phyloP scores from a whole-genome alignment of 1,140 invertebrate genomes.

The Wiebesia pumilae region DNA sequence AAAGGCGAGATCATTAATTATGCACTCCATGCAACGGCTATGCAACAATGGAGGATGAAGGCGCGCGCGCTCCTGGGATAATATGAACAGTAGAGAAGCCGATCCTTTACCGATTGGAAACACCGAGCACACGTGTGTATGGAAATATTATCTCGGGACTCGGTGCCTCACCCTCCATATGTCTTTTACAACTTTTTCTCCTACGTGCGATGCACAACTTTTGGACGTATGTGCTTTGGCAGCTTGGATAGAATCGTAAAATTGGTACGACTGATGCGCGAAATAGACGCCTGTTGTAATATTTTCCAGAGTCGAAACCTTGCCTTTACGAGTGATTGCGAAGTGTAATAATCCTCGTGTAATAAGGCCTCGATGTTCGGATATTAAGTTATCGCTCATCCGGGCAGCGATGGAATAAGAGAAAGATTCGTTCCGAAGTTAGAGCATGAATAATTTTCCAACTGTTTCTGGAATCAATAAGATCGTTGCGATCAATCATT shows the following conservation, averaged over 20 bases:
- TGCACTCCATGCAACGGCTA: conserved; percentile 57
- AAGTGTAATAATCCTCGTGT: not conserved
- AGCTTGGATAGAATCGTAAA: not conserved
- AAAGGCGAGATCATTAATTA: conserved; percentile 62
- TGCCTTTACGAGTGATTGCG: not conserved
- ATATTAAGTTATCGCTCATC: too few species aligned
- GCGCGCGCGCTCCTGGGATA: conserved; percentile 29
- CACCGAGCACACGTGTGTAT: not conserved
- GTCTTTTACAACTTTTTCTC: not conserved
- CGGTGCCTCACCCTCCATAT: not conserved
- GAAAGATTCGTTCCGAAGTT: too few species aligned
- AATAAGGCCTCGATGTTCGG: too few species aligned
- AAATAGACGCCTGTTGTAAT: not conserved
- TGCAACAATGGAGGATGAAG: conserved; percentile 62
- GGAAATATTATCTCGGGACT: not conserved
- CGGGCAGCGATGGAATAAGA: too few species aligned
- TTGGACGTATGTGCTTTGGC: too few species aligned
- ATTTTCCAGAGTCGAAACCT: too few species aligned
- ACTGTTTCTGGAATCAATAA: too few species aligned
- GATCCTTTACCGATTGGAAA: not conserved
- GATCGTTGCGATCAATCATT: too few species aligned
- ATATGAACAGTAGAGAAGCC: conserved; percentile 32
- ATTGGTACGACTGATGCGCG: not conserved
- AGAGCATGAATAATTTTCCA: too few species aligned
- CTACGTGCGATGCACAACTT: too few species aligned